These are phyloP conservation scores for Nebria brevicollis DNA, from an alignment of 2,888 invertebrate species.

Conservation along the genomic window DNA sequence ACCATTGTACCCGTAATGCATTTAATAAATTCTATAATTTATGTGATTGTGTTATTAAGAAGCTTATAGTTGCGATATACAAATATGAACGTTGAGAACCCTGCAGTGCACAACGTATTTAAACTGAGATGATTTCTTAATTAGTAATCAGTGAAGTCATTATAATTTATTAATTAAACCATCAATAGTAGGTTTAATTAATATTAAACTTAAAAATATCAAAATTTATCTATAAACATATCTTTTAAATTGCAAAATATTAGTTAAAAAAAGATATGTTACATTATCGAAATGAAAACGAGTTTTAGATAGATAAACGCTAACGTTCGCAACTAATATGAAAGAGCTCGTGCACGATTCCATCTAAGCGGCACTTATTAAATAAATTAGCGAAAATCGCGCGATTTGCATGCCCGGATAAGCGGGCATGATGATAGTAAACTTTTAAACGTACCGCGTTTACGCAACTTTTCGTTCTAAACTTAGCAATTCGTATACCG, in stretches of 20 bases:
- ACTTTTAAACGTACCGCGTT: not conserved
- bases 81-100: not conserved
- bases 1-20: constrained; percentile 33
- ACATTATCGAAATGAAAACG: no score
- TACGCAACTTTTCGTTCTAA: constrained; percentile 10
- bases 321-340: not conserved
- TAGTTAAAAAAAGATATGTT: no score
- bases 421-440: not conserved
- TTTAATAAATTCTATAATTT: constrained; percentile 40
- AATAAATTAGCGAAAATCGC: constrained; percentile 39
- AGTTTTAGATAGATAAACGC: no score
- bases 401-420: constrained; percentile 35
- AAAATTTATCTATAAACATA: no score
- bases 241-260: no score
- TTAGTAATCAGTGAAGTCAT: not conserved
- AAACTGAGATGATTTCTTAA: not conserved
- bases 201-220: no score
- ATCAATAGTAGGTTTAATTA: not conserved
- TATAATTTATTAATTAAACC: not conserved
- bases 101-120: not conserved
- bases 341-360: constrained; percentile 34
- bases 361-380: constrained; percentile 40
- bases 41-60: constrained; percentile 38
- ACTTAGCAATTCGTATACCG: constrained; percentile 28
- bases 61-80: constrained; percentile 20